phyloP scores from a whole-genome alignment of 2,888 invertebrate species.

The Zygogramma bicolorata region DNA sequence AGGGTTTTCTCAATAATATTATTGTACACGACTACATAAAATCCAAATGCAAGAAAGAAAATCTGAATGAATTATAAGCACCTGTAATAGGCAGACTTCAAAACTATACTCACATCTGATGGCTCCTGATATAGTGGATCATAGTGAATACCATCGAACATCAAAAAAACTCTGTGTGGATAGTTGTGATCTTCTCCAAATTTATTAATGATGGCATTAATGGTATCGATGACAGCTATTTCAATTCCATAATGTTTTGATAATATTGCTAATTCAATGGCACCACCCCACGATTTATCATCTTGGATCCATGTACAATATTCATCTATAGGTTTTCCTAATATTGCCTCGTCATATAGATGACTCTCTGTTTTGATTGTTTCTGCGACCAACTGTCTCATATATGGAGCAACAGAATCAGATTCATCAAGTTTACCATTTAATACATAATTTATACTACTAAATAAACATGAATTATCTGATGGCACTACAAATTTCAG shows the following conservation, averaged over 20 bases:
- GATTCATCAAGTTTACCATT: constrained; percentile 83
- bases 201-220: constrained; percentile 89
- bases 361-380: constrained; percentile 82
- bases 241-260: constrained; percentile 89
- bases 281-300: constrained; percentile 94
- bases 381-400: constrained; percentile 90
- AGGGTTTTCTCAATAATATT: too few species aligned
- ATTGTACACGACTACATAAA: too few species aligned
- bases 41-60: too few species aligned
- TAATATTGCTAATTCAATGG: constrained; percentile 91
- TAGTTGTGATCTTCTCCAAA: constrained; percentile 94
- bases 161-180: constrained; percentile 83
- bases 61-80: too few species aligned
- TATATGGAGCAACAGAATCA: constrained; percentile 78
- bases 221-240: constrained; percentile 93
- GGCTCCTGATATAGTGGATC: constrained; percentile 93
- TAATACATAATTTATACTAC: constrained; percentile 83
- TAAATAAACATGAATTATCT: constrained; percentile 96
- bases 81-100: background rate
- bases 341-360: constrained; percentile 86
- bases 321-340: constrained; percentile 83
- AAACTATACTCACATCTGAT: constrained; percentile 73
- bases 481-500: constrained; percentile 94
- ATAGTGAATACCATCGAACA: constrained; percentile 97
- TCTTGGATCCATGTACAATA: constrained; percentile 93